Evolutionary conservation across 1,140 invertebrate genomes (phyloP).

Genomic region (Trissolcus basalis): DNA sequence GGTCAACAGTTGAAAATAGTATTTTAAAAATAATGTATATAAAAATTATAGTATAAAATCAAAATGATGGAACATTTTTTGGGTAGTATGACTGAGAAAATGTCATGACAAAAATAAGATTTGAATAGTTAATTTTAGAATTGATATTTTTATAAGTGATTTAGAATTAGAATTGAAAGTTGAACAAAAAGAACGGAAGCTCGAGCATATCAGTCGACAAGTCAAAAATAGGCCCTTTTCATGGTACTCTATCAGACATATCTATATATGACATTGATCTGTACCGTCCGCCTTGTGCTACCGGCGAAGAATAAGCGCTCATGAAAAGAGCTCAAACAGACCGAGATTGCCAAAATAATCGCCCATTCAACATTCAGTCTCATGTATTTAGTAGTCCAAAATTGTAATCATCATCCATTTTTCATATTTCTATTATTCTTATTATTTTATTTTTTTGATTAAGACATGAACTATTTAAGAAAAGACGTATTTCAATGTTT

Average conservation of each 20-base stretch:
- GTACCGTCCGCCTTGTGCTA: conserved; percentile 30
- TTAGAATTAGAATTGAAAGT: conserved; percentile 10
- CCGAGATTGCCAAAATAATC: conserved; percentile 22
- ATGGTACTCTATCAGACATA: neutral
- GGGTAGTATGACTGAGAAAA: too few relatives aligned
- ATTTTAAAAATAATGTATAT: too few relatives aligned
- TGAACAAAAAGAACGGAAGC: conserved; percentile 21
- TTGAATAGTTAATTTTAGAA: too few relatives aligned
- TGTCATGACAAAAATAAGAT: too few relatives aligned
- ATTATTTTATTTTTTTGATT: too few relatives aligned
- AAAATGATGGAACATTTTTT: too few relatives aligned
- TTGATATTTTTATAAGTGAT: neutral
- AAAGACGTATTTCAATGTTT: too few relatives aligned
- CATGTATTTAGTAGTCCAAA: neutral
- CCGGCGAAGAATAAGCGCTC: conserved; percentile 21
- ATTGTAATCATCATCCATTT: neutral
- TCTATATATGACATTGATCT: conserved; percentile 37
- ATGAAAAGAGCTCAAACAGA: conserved; percentile 12
- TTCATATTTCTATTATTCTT: too few relatives aligned
- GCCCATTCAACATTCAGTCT: conserved; percentile 18
- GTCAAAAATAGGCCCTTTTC: conserved; percentile 39
- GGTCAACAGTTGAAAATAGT: too few relatives aligned
- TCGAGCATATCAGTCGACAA: conserved; percentile 9
- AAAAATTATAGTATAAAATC: too few relatives aligned
- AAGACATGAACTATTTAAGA: too few relatives aligned